These are phyloP conservation scores for Agrochola lychnidis DNA, from an alignment of 2,888 invertebrate genomes.

Conservation along the genomic window DNA sequence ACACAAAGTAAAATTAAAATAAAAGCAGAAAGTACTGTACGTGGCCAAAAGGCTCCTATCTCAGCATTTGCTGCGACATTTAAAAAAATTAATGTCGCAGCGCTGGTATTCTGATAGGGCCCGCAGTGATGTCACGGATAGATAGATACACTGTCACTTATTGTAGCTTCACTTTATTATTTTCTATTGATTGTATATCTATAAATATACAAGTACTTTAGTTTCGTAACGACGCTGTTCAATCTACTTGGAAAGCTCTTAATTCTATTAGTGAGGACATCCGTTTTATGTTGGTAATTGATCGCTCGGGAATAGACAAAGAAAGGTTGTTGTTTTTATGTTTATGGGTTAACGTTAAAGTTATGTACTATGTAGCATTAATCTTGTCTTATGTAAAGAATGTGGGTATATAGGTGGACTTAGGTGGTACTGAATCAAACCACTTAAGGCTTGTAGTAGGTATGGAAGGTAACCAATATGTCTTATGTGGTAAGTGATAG, in stretches of 20 bases:
- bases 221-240: slow-evolving; percentile 38
- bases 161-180: slow-evolving; percentile 14
- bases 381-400: slow-evolving; percentile 7
- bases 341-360: slow-evolving; percentile 12
- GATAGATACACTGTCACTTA: no score
- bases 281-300: slow-evolving; percentile 55
- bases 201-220: slow-evolving; percentile 14
- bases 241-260: slow-evolving; percentile 59
- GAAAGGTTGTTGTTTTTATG: slow-evolving; percentile 31
- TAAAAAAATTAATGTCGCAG: no score
- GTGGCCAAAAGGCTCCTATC: no score
- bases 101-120: no score
- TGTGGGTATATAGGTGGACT: not conserved
- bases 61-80: no score
- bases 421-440: not conserved
- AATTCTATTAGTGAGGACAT: slow-evolving; percentile 61
- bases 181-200: slow-evolving; percentile 26
- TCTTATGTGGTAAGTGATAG: not conserved
- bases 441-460: not conserved
- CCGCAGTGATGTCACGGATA: no score
- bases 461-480: not conserved
- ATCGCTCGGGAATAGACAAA: slow-evolving; percentile 41
- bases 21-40: no score
- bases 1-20: no score
- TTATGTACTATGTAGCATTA: slow-evolving; percentile 7